Conservation (phyloP, 1,140 invertebrate species). For the Drosophila quadrilineata region DNA sequence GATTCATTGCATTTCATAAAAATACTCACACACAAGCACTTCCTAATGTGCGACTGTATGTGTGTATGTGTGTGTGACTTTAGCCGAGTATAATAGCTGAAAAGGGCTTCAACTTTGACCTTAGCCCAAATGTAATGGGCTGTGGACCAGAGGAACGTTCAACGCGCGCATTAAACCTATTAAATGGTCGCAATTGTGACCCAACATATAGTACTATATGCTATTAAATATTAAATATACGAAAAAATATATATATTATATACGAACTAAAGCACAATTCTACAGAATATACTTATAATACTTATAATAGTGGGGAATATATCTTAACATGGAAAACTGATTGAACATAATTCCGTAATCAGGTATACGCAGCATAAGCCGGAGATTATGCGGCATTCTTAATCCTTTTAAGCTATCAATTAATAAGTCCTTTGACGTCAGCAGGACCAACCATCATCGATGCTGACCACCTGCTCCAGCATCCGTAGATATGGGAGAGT, state of each 20-base stretch:
- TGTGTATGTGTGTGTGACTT: conserved; percentile 13
- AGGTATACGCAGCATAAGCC: no score
- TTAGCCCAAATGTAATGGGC: conserved; percentile 59
- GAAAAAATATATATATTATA: conserved; percentile 10
- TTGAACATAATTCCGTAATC: no score
- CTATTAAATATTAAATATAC: conserved; percentile 7
- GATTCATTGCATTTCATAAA: conserved; percentile 50
- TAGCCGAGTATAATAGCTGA: conserved; percentile 41
- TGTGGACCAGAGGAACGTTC: no score
- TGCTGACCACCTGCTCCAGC: no score
- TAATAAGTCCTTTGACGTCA: conserved; percentile 2
- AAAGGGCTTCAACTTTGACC: conserved; percentile 73
- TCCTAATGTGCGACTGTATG: neutral
- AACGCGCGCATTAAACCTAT: conserved; percentile 38
- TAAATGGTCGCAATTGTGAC: conserved; percentile 8
- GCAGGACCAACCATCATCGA: neutral
- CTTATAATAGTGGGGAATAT: no score
- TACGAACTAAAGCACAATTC: neutral
- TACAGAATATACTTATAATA: neutral
- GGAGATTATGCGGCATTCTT: neutral
- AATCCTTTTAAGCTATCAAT: conserved; percentile 2
- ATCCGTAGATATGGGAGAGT: no score
- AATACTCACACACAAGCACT: conserved; percentile 1
- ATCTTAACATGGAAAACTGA: neutral
- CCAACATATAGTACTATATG: no score